Evolutionary conservation across 2,113 vertebrate genomes (phyloP).

Genomic region (Dasyornis broadbenti): DNA sequence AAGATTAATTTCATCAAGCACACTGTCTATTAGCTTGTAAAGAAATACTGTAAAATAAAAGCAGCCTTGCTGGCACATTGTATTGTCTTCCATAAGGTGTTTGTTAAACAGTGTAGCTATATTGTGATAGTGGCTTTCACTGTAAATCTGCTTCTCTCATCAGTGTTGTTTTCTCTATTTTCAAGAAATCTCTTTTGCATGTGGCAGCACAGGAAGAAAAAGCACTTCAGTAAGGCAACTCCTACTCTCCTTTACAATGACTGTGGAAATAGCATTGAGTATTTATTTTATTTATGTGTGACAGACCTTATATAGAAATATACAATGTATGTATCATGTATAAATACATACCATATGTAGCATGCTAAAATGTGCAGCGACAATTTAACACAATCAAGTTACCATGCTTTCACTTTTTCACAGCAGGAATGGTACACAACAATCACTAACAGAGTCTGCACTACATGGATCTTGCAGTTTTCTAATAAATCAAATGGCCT

Average conservation of each 20-base stretch:
- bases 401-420: background rate
- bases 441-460: background rate
- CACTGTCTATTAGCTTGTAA: background rate
- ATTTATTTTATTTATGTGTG: background rate
- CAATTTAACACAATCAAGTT: background rate
- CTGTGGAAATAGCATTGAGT: background rate
- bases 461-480: background rate
- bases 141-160: background rate
- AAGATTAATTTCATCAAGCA: background rate
- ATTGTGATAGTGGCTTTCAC: background rate
- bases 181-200: background rate
- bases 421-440: background rate
- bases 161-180: background rate
- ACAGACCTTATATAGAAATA: background rate
- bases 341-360: background rate
- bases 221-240: background rate
- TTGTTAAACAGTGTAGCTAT: background rate
- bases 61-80: background rate
- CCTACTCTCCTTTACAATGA: background rate
- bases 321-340: background rate
- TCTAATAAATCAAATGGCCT: conserved; percentile 7
- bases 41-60: background rate
- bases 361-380: background rate
- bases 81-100: background rate
- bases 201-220: background rate